Evolutionary conservation across 2,888 invertebrate genomes (phyloP).

Genomic region (Lithosia quadra): DNA sequence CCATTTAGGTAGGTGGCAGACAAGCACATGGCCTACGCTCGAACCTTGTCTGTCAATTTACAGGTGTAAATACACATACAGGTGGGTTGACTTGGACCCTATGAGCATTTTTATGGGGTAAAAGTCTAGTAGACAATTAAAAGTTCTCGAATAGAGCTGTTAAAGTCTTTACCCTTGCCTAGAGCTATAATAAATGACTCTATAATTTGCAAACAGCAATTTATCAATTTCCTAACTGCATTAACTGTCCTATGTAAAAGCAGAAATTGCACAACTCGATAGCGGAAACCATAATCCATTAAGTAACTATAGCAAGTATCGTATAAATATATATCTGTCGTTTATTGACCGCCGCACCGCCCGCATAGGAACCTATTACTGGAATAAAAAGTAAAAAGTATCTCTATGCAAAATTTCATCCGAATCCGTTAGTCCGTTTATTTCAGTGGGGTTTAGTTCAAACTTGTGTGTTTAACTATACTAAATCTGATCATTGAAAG

Average conservation of each 20-base stretch:
- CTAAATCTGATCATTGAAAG: no score
- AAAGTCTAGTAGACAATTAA: background rate
- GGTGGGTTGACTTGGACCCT: no score
- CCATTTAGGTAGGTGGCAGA: no score
- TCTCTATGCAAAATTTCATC: no score
- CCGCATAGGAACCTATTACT: background rate
- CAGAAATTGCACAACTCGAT: constrained; percentile 31
- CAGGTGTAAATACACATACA: no score
- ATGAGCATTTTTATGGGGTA: no score
- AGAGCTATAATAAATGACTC: background rate
- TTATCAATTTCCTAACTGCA: constrained; percentile 34
- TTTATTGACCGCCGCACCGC: background rate
- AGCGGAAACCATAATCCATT: constrained; percentile 33
- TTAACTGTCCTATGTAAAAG: constrained; percentile 25
- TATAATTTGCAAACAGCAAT: background rate
- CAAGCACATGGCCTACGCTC: no score
- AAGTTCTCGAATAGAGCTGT: background rate
- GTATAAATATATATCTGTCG: background rate
- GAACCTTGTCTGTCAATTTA: no score
- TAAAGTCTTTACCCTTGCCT: background rate
- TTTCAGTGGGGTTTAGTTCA: no score
- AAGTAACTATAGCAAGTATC: background rate
- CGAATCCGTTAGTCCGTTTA: no score
- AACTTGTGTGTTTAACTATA: no score
- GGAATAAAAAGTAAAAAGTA: background rate